Conservation (phyloP, 2,797 vertebrate species). For the Pseudocheirus occidentalis region DNA sequence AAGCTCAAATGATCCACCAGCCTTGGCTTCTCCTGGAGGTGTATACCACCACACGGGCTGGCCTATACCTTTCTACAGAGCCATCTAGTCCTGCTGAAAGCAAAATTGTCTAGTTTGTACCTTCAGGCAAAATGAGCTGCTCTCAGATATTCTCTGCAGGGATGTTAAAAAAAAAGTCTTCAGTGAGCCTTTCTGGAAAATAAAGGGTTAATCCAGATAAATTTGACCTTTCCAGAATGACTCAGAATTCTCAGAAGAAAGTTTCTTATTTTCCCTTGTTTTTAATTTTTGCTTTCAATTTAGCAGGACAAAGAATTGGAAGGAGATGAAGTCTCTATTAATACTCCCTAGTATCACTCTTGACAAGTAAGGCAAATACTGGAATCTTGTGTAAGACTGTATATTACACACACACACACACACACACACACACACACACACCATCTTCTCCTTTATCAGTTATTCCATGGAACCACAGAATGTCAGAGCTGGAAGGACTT, state of each 20-base stretch:
- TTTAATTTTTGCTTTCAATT: slow-evolving; percentile 74
- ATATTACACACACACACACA: not conserved
- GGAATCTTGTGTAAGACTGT: not conserved
- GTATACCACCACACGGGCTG: not conserved
- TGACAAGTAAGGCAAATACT: slow-evolving; percentile 54
- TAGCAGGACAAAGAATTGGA: slow-evolving; percentile 71
- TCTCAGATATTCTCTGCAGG: slow-evolving; percentile 28
- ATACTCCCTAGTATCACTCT: slow-evolving; percentile 45
- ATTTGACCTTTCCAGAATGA: slow-evolving; percentile 65
- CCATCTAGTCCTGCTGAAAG: not conserved
- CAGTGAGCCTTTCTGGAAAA: slow-evolving; percentile 6
- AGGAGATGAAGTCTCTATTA: slow-evolving; percentile 73
- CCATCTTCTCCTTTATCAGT: not conserved
- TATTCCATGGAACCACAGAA: slow-evolving; percentile 19
- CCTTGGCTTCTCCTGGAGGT: not conserved
- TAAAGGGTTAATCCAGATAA: slow-evolving; percentile 50
- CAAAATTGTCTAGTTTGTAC: not conserved
- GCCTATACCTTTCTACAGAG: not conserved
- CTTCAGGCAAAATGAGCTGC: not conserved
- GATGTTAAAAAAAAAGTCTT: not conserved
- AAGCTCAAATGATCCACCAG: not conserved
- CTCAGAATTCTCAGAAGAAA: slow-evolving; percentile 62
- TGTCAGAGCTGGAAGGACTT: not conserved
- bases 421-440: not conserved
- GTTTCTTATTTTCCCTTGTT: slow-evolving; percentile 66